These are phyloP conservation scores for Danaus melanippus DNA, from an alignment of 1,140 invertebrate species.

Conservation along the genomic window DNA sequence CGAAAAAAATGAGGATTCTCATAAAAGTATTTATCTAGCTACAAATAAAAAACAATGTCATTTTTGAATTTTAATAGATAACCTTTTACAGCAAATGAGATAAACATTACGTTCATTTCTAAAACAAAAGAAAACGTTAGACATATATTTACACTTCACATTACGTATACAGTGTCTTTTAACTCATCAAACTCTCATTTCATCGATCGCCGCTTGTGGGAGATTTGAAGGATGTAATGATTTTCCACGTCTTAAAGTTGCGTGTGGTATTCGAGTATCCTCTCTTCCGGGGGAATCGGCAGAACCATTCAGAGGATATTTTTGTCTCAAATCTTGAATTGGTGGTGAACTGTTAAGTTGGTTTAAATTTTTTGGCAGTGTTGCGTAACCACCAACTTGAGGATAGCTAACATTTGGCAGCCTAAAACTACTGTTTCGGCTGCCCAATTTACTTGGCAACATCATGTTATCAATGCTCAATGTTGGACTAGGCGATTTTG, in stretches of 20 bases:
- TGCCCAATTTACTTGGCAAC: conserved; percentile 64
- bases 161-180: conserved; percentile 16
- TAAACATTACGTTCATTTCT: conserved; percentile 44
- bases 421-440: conserved; percentile 58
- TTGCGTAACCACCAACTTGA: conserved; percentile 61
- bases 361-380: conserved; percentile 67
- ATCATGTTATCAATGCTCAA: conserved; percentile 67
- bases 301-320: conserved; percentile 60
- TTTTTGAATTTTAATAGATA: conserved; percentile 45
- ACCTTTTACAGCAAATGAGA: conserved; percentile 48
- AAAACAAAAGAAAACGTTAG: conserved; percentile 32
- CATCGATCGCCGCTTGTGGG: conserved; percentile 83
- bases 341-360: conserved; percentile 63
- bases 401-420: conserved; percentile 57
- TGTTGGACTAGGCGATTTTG: conserved; percentile 64
- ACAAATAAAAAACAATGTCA: conserved; percentile 6
- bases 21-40: too few species aligned
- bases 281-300: conserved; percentile 42
- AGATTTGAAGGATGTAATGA: conserved; percentile 59
- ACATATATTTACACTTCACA: conserved; percentile 47
- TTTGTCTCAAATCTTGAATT: conserved; percentile 61
- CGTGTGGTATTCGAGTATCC: conserved; percentile 46
- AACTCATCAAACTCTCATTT: conserved; percentile 87
- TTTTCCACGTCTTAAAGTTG: conserved; percentile 60
- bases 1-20: too few species aligned